A percentile compares a stretch with the other conserved stretches of the same genome.
phyloP scores from a whole-genome alignment of 2,888 invertebrate genomes.

The Dryadula phaetusa region DNA sequence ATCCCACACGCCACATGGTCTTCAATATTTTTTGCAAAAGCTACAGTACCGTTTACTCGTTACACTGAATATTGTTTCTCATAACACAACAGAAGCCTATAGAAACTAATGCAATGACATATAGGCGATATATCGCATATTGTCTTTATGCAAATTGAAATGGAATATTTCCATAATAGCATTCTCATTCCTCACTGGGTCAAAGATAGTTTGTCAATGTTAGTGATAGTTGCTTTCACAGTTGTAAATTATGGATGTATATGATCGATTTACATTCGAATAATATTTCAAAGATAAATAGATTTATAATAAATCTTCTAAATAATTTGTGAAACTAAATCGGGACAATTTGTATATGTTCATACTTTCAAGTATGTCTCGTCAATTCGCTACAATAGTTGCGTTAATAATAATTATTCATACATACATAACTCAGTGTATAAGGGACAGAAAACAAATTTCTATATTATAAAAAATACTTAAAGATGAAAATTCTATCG shows the following conservation, averaged over 20 bases:
- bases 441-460: neutral
- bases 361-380: too few species aligned
- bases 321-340: too few species aligned
- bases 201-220: conserved; percentile 7
- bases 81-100: conserved; percentile 10
- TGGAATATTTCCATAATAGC: conserved; percentile 16
- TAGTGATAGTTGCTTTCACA: neutral
- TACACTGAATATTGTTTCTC: conserved; percentile 1
- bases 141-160: conserved; percentile 23
- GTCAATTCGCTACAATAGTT: too few species aligned
- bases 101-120: conserved; percentile 12
- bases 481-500: neutral
- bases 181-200: conserved; percentile 10
- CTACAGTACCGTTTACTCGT: neutral
- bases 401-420: too few species aligned
- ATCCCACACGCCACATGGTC: too few species aligned
- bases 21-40: too few species aligned
- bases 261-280: too few species aligned
- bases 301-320: too few species aligned
- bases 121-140: conserved; percentile 18
- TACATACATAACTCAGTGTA: too few species aligned
- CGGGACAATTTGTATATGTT: too few species aligned
- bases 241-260: neutral
- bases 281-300: neutral
- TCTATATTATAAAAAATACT: neutral